Evolutionary conservation across 2,888 invertebrate species (phyloP).

Genomic region (Eilema caniola): DNA sequence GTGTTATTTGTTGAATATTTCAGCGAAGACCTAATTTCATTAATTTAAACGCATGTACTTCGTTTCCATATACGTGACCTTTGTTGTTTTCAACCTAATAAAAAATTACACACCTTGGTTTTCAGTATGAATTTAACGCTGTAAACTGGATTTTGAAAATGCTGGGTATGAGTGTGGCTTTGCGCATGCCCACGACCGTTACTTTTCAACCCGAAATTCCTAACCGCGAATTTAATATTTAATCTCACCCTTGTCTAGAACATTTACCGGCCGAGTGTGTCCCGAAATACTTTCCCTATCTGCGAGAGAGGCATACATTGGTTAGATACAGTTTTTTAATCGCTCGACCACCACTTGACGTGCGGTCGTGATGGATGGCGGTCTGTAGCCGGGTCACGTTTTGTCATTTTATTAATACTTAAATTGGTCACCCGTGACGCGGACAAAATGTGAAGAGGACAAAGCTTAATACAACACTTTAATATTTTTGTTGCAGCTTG

Average conservation of each 20-base stretch:
- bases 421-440: constrained; percentile 84
- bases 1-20: constrained; percentile 65
- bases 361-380: constrained; percentile 81
- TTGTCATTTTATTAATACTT: constrained; percentile 87
- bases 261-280: constrained; percentile 78
- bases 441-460: constrained; percentile 70
- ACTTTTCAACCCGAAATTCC: constrained; percentile 84
- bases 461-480: constrained; percentile 61
- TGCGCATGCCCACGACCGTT: constrained; percentile 73
- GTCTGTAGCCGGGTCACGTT: constrained; percentile 77
- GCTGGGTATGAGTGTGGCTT: constrained; percentile 66
- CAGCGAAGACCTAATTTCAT: constrained; percentile 58
- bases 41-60: constrained; percentile 56
- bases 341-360: constrained; percentile 82
- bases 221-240: constrained; percentile 86
- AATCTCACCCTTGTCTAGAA: constrained; percentile 86
- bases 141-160: constrained; percentile 74
- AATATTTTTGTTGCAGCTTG: constrained; percentile 53
- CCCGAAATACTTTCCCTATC: constrained; percentile 78
- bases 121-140: constrained; percentile 73
- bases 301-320: constrained; percentile 65
- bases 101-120: constrained; percentile 78
- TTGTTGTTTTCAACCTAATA: constrained; percentile 65
- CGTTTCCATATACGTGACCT: constrained; percentile 47
- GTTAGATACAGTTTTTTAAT: constrained; percentile 82